Conservation (phyloP, 2,888 invertebrate genomes). For the Mellilla xanthometata region DNA sequence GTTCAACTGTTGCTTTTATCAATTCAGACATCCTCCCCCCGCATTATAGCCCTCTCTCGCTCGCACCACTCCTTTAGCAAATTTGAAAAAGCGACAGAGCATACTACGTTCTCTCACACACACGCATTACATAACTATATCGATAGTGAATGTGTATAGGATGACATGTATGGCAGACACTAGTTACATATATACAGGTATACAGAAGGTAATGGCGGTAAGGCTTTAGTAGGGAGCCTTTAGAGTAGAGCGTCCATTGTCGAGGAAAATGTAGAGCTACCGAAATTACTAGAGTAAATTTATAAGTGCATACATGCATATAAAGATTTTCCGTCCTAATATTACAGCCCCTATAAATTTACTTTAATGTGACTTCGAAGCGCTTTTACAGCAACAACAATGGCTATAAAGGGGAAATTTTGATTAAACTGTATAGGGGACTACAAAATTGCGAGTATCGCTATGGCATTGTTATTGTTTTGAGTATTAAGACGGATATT, state of each 20-base stretch:
- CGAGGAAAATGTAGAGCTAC: constrained; percentile 16
- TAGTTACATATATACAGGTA: constrained; percentile 30
- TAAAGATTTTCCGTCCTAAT: neutral
- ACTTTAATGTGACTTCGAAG: constrained; percentile 35
- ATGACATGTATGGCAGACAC: constrained; percentile 46
- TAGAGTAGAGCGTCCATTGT: constrained; percentile 24
- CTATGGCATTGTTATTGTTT: constrained; percentile 17
- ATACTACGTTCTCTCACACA: constrained; percentile 40
- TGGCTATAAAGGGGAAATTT: constrained; percentile 18
- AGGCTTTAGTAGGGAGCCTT: constrained; percentile 19
- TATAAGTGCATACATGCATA: too few species aligned
- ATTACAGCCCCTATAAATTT: constrained; percentile 31
- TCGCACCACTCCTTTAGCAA: constrained; percentile 44
- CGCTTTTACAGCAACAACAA: constrained; percentile 31
- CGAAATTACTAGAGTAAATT: too few species aligned
- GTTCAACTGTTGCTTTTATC: constrained; percentile 79
- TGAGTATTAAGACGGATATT: constrained; percentile 12
- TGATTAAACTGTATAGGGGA: constrained; percentile 16
- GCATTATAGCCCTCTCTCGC: constrained; percentile 52
- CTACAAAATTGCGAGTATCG: constrained; percentile 5
- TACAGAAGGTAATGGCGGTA: constrained; percentile 28
- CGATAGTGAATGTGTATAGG: constrained; percentile 43
- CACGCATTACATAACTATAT: constrained; percentile 46
- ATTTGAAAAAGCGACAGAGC: constrained; percentile 55
- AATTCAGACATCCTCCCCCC: constrained; percentile 71